Evolutionary conservation across 2,113 vertebrate genomes (phyloP).

Genomic region (Nyctereutes procyonoides): DNA sequence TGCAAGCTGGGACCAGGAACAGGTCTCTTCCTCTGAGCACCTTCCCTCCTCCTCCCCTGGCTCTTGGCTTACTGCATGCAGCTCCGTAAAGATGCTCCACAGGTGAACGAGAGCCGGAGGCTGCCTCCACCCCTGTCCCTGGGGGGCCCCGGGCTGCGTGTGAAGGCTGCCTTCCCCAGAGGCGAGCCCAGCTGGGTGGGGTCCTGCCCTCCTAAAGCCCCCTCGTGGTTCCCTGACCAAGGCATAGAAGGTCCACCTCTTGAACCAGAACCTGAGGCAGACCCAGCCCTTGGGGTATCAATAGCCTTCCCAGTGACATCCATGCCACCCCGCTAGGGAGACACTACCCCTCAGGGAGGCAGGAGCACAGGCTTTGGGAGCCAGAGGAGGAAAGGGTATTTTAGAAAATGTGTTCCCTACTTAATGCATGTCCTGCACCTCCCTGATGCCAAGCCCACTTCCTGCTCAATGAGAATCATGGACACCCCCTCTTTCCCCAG

Average conservation of each 20-base stretch:
- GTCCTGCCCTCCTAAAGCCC: neutral
- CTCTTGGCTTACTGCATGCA: neutral
- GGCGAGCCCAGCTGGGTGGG: neutral
- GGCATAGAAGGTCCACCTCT: neutral
- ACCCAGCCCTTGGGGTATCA: accelerated
- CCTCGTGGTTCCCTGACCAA: accelerated
- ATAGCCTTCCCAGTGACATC: accelerated
- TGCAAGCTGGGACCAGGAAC: neutral
- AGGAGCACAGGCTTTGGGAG: neutral
- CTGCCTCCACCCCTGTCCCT: neutral
- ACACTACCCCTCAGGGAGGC: accelerated
- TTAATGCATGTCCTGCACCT: neutral
- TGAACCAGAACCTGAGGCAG: neutral
- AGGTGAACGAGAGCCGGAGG: neutral
- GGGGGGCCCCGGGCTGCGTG: neutral
- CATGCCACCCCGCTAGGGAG: accelerated
- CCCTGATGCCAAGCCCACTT: neutral
- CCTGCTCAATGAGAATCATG: constrained; percentile 24
- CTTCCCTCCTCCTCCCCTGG: neutral
- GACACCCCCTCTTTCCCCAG: neutral
- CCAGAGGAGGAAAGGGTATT: neutral
- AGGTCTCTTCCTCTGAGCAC: neutral
- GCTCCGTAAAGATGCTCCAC: neutral
- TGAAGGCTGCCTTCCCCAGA: neutral
- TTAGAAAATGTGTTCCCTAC: neutral